Conservation (phyloP, 2,113 vertebrate genomes). For the Prolemur simus region DNA sequence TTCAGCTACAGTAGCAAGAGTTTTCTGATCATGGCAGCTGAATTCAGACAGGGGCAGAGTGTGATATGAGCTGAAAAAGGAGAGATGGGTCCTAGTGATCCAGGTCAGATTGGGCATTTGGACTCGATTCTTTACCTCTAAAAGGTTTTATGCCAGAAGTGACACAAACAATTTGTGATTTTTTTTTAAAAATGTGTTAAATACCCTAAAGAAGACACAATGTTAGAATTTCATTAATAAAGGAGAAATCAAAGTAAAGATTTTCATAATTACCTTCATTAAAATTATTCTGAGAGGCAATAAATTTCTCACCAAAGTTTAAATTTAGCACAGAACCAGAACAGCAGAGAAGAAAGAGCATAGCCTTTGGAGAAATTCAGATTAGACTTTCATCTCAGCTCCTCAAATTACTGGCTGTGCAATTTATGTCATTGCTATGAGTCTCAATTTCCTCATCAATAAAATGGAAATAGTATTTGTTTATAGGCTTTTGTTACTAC, state of each 20-base stretch:
- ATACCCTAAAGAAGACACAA: background rate
- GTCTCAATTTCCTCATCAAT: background rate
- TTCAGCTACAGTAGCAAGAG: background rate
- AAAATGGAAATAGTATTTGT: background rate
- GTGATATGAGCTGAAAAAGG: background rate
- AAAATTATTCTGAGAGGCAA: background rate
- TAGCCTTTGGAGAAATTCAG: background rate
- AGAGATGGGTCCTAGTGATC: background rate
- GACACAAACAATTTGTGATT: background rate
- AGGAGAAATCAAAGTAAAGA: background rate
- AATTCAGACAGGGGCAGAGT: background rate
- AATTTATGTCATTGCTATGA: background rate
- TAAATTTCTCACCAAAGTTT: background rate
- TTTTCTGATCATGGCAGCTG: background rate
- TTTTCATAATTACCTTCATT: background rate
- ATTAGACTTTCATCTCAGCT: background rate
- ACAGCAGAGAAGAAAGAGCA: background rate
- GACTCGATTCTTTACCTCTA: background rate
- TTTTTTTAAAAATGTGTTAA: background rate
- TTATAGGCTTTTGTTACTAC: background rate
- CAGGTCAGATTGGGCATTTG: background rate
- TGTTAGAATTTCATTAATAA: background rate
- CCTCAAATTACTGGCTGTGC: background rate
- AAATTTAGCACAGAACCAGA: background rate
- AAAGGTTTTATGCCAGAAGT: background rate